These are phyloP conservation scores for Ictinia mississippiensis DNA, from an alignment of 2,797 vertebrate species.

Conservation along the genomic window DNA sequence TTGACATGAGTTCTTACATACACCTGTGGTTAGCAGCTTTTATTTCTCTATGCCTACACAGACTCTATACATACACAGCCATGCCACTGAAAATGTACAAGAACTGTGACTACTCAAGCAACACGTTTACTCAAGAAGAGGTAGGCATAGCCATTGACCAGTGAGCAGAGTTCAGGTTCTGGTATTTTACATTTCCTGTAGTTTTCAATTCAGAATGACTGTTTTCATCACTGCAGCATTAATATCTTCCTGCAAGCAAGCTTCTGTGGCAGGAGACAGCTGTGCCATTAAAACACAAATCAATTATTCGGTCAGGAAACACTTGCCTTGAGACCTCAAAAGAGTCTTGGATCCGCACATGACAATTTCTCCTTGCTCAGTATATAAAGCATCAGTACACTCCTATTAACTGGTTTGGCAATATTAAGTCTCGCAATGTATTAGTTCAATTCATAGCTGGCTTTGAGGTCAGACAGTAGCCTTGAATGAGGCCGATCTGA, in stretches of 20 bases:
- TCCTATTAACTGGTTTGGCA: not conserved
- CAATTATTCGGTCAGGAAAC: not conserved
- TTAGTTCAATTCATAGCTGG: constrained; percentile 8
- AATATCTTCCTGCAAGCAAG: not conserved
- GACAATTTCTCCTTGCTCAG: not conserved
- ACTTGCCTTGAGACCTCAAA: not conserved
- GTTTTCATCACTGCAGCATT: not conserved
- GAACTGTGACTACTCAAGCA: not conserved
- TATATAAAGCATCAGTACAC: not conserved
- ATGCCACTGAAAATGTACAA: not conserved
- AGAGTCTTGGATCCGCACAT: not conserved
- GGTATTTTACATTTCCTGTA: not conserved
- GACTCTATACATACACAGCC: not conserved
- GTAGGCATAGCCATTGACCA: not conserved
- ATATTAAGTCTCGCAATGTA: not conserved
- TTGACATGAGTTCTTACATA: not conserved
- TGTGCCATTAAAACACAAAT: not conserved
- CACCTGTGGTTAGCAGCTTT: not conserved
- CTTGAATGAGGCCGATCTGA: constrained; percentile 79
- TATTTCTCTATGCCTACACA: not conserved
- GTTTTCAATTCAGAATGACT: not conserved
- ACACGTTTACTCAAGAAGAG: not conserved
- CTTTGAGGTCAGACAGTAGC: constrained; percentile 73
- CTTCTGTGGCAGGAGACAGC: not conserved
- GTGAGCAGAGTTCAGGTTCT: not conserved